Conservation (phyloP, 2,888 invertebrate species). For the Spisula subtruncata region DNA sequence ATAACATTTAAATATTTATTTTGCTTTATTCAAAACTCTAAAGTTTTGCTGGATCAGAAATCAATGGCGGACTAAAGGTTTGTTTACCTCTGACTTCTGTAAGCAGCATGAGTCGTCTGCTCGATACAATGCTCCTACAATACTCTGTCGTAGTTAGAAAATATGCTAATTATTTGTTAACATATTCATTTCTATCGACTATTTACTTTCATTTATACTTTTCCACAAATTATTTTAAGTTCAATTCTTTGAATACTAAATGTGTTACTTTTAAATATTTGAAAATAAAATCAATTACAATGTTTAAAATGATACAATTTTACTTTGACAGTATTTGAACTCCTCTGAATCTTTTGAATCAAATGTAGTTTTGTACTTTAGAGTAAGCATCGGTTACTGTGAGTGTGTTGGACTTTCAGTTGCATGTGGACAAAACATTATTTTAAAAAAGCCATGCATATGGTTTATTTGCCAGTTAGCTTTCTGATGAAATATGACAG, state of each 20-base stretch:
- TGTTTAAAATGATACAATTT: no score
- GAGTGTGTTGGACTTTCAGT: no score
- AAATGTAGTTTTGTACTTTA: no score
- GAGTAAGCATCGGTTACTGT: no score
- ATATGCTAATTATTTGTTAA: conserved; percentile 2
- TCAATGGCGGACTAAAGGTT: background rate
- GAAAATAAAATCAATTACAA: no score
- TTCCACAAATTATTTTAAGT: background rate
- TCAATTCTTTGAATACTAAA: background rate
- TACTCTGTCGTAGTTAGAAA: background rate
- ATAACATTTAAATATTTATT: background rate
- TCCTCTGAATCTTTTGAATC: no score
- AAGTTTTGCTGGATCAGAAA: background rate
- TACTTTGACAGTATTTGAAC: no score
- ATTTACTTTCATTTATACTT: background rate
- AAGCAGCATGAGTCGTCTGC: background rate
- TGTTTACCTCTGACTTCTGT: background rate
- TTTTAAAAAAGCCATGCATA: no score
- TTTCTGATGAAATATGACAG: no score
- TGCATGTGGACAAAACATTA: no score
- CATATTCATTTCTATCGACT: background rate
- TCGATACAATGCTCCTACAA: background rate
- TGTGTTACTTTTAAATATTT: background rate
- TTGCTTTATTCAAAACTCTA: background rate
- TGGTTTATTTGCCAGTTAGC: no score